Conservation (phyloP, 2,888 invertebrate species). For the Dolichopus griseipennis region DNA sequence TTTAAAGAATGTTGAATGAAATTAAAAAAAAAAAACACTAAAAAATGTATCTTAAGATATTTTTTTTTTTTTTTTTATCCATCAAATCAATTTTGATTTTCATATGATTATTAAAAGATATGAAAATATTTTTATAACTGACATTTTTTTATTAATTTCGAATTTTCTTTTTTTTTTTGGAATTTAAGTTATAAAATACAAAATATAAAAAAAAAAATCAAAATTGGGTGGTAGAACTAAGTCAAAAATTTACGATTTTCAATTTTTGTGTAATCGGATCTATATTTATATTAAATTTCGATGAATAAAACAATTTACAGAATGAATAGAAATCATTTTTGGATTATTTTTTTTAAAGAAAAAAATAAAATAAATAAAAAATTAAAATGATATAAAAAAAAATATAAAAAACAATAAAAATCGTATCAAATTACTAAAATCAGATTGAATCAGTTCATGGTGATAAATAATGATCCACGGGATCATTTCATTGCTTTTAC, state of each 20-base stretch:
- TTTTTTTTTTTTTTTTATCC: too few relatives aligned
- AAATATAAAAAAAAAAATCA: neutral
- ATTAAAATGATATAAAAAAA: neutral
- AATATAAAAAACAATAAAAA: neutral
- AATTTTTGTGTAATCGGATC: neutral
- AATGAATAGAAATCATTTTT: too few relatives aligned
- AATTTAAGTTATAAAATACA: too few relatives aligned
- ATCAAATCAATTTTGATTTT: too few relatives aligned
- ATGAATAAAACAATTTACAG: neutral
- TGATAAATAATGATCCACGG: conserved; percentile 6
- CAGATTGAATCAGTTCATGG: conserved; percentile 3
- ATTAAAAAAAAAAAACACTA: too few relatives aligned
- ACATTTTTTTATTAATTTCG: too few relatives aligned
- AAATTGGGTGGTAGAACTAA: conserved; percentile 6
- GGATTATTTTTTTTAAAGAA: neutral
- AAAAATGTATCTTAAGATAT: too few relatives aligned
- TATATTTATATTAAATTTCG: neutral
- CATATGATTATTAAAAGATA: too few relatives aligned
- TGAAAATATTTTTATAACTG: too few relatives aligned
- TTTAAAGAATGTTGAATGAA: too few relatives aligned
- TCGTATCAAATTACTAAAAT: conserved; percentile 3
- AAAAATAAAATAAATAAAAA: neutral
- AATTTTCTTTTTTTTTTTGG: too few relatives aligned
- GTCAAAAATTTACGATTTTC: conserved; percentile 3
- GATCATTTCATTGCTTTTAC: neutral